phyloP scores from a whole-genome alignment of 2,113 vertebrate species.

The Oncorhynchus nerka region DNA sequence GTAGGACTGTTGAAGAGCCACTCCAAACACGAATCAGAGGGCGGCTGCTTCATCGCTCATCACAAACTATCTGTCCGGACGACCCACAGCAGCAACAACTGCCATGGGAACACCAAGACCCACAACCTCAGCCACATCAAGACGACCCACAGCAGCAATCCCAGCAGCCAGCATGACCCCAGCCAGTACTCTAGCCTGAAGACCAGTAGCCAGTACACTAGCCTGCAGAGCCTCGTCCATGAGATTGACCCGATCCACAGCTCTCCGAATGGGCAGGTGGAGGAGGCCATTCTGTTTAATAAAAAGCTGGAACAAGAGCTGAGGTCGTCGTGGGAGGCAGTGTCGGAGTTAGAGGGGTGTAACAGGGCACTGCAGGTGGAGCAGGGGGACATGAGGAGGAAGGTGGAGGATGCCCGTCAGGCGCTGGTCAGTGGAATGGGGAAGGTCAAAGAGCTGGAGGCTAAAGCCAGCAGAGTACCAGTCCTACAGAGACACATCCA shows the following conservation, averaged over 20 bases:
- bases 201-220: slow-evolving; percentile 25
- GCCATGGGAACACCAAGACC: too few relatives aligned
- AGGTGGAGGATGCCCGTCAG: slow-evolving; percentile 84
- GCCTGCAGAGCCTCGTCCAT: slow-evolving; percentile 67
- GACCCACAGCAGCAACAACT: too few relatives aligned
- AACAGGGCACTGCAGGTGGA: slow-evolving; percentile 80
- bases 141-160: too few relatives aligned
- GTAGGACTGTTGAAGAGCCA: slow-evolving; percentile 91
- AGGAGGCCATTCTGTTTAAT: slow-evolving; percentile 77
- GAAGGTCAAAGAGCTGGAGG: slow-evolving; percentile 90
- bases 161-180: too few relatives aligned
- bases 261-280: slow-evolving; percentile 77
- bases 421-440: slow-evolving; percentile 78
- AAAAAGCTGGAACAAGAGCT: slow-evolving; percentile 83
- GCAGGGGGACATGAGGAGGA: slow-evolving; percentile 83
- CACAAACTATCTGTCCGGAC: slow-evolving; percentile 42
- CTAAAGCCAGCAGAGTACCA: slow-evolving; percentile 78
- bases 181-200: slow-evolving; percentile 29
- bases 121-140: too few relatives aligned
- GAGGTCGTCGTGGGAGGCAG: slow-evolving; percentile 73
- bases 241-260: slow-evolving; percentile 77
- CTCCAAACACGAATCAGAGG: slow-evolving; percentile 71
- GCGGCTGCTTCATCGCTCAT: slow-evolving; percentile 67
- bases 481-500: slow-evolving; percentile 76
- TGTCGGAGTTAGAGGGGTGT: slow-evolving; percentile 76